These are phyloP conservation scores for Tamandua tetradactyla DNA, from an alignment of 2,797 vertebrate genomes.

Conservation along the genomic window DNA sequence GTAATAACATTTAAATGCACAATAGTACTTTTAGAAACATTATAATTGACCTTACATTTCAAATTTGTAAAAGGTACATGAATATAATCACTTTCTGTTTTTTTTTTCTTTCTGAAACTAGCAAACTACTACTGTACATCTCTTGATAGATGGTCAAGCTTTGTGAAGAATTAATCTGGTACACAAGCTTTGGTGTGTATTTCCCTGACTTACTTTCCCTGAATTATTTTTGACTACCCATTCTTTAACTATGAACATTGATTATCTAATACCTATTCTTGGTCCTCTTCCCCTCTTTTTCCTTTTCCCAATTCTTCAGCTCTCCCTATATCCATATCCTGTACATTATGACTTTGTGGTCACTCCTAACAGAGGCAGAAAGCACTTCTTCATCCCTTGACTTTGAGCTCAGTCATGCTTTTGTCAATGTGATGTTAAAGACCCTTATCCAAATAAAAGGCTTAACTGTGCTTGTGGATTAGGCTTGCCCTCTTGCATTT, in stretches of 20 bases:
- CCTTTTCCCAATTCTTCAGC: not conserved
- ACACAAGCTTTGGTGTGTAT: not conserved
- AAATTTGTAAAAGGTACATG: not conserved
- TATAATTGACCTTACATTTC: not conserved
- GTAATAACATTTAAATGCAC: slow-evolving; percentile 30
- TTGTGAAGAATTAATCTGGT: not conserved
- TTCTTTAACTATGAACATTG: not conserved
- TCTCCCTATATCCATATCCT: not conserved
- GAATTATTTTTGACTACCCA: too few species aligned
- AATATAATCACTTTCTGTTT: not conserved
- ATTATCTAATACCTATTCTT: not conserved
- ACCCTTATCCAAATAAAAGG: not conserved
- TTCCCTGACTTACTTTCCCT: too few species aligned
- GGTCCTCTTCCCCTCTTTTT: not conserved
- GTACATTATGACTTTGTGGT: not conserved
- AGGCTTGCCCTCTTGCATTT: not conserved
- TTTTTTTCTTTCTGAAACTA: not conserved
- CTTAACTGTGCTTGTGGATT: not conserved
- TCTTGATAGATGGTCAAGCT: not conserved
- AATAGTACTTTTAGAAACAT: not conserved
- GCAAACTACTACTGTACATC: not conserved
- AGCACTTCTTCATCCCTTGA: not conserved
- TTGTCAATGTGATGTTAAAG: not conserved
- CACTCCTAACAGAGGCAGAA: not conserved
- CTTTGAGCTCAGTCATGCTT: not conserved